Evolutionary conservation across 2,797 vertebrate species (phyloP).

Genomic region (Chaetophractus vellerosus): DNA sequence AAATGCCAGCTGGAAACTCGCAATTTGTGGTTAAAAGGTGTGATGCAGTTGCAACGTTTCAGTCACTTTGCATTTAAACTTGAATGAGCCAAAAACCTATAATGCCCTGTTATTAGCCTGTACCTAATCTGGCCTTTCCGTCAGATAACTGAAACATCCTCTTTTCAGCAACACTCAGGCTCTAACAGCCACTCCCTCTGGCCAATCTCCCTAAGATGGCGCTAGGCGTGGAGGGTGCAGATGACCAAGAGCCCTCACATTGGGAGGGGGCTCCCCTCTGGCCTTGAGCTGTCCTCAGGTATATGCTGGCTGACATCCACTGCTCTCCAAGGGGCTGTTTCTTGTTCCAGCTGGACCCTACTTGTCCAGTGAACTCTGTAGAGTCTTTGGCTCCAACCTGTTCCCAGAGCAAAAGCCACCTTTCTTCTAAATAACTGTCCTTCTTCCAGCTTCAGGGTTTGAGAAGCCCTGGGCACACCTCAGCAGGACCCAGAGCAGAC

Average conservation of each 20-base stretch:
- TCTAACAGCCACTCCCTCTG: neutral
- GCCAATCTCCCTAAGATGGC: neutral
- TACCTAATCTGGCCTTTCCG: neutral
- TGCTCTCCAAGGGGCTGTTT: neutral
- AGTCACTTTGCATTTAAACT: neutral
- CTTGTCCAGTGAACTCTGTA: neutral
- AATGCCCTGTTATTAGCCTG: too few relatives aligned
- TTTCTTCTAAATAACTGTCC: neutral
- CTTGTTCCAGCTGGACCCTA: neutral
- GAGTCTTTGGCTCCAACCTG: neutral
- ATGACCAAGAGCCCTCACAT: neutral
- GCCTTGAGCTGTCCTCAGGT: too few relatives aligned
- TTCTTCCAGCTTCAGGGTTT: neutral
- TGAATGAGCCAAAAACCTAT: too few relatives aligned
- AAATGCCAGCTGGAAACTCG: neutral
- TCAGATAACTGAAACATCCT: neutral
- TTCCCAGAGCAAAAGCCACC: neutral
- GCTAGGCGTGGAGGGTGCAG: neutral
- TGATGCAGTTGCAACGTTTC: neutral
- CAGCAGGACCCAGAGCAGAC: neutral
- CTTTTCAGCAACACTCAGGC: neutral
- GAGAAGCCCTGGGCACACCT: neutral
- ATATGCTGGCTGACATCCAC: neutral
- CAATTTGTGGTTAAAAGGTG: neutral
- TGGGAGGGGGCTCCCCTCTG: accelerated